Percentiles rank a stretch among this genome's conserved stretches.
Conservation (phyloP, 2,797 vertebrate genomes). For the Bryconaethiops microstoma region DNA sequence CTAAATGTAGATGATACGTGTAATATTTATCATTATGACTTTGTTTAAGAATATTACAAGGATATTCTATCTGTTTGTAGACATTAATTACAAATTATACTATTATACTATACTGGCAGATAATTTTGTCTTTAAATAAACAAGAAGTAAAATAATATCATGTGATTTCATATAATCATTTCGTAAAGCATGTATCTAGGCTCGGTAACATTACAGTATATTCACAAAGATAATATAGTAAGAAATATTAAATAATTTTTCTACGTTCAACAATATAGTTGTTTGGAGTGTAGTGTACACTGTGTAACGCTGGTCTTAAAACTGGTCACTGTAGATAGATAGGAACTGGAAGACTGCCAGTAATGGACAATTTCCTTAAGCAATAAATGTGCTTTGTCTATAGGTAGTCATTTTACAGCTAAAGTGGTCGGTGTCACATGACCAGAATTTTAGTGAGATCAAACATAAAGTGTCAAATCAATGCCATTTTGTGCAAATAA, state of each 20-base stretch:
- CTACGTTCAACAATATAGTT: neutral
- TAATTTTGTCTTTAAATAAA: neutral
- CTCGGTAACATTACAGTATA: neutral
- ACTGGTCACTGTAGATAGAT: neutral
- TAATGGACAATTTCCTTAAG: neutral
- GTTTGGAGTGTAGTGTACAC: neutral
- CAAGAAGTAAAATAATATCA: too few species aligned
- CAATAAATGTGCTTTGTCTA: neutral
- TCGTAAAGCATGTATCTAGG: too few species aligned
- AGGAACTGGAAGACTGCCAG: slow-evolving; percentile 1
- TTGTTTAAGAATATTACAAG: neutral
- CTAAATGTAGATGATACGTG: neutral
- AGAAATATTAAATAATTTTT: neutral
- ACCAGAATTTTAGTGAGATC: neutral
- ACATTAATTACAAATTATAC: neutral
- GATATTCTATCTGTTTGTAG: neutral
- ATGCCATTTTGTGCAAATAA: slow-evolving; percentile 6
- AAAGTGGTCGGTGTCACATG: neutral
- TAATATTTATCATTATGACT: neutral
- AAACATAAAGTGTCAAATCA: slow-evolving; percentile 12
- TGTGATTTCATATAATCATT: too few species aligned
- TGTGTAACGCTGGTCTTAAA: neutral
- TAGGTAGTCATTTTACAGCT: neutral
- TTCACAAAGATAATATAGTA: neutral
- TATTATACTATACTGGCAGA: neutral